These are phyloP conservation scores for Macrocentrus cingulum DNA, from an alignment of 1,140 invertebrate species.

Conservation along the genomic window DNA sequence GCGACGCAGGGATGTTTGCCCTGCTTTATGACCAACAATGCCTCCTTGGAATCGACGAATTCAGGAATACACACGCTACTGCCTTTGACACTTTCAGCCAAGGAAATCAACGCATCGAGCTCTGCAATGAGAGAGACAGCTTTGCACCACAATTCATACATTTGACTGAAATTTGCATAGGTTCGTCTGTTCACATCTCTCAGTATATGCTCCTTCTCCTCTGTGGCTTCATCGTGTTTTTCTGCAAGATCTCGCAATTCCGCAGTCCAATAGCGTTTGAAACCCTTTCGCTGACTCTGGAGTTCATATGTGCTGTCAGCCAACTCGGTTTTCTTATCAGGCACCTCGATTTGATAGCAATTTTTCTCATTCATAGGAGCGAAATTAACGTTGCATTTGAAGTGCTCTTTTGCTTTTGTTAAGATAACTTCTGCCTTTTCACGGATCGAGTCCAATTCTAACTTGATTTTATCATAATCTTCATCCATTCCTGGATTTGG, in stretches of 20 bases:
- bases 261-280: conserved; percentile 79
- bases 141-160: conserved; percentile 79
- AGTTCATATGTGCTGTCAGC: conserved; percentile 77
- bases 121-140: conserved; percentile 78
- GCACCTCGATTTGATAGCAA: conserved; percentile 91
- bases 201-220: conserved; percentile 72
- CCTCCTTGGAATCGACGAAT: conserved; percentile 64
- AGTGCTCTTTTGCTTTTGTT: conserved; percentile 68
- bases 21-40: conserved; percentile 79
- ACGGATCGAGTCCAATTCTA: conserved; percentile 71
- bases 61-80: conserved; percentile 76
- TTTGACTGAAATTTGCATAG: conserved; percentile 86
- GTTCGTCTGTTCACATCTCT: conserved; percentile 88
- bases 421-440: conserved; percentile 71
- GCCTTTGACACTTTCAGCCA: conserved; percentile 76
- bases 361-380: conserved; percentile 83
- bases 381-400: conserved; percentile 71
- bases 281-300: conserved; percentile 85
- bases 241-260: conserved; percentile 76
- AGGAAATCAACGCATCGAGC: conserved; percentile 83
- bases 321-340: conserved; percentile 72
- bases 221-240: conserved; percentile 79
- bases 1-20: conserved; percentile 88
- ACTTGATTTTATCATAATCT: conserved; percentile 81
- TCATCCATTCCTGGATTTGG: conserved; percentile 81